Percentiles rank a stretch among this genome's conserved stretches.
Evolutionary conservation across 2,113 vertebrate genomes (phyloP).

Genomic region (Phrynocephalus versicolor): DNA sequence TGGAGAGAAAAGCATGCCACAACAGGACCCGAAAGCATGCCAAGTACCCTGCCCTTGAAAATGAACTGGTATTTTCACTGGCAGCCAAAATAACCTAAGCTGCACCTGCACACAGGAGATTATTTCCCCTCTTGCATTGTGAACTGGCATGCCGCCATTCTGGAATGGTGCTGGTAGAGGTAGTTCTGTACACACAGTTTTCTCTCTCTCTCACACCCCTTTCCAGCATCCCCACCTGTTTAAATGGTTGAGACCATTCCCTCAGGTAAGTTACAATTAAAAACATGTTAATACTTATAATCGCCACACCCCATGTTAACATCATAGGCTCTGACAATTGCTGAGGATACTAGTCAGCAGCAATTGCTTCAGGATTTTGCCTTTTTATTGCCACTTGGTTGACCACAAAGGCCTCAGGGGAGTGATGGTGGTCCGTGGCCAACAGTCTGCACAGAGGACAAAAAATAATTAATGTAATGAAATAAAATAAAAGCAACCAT

Average conservation of each 20-base stretch:
- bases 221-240: slow-evolving; percentile 58
- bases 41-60: not conserved
- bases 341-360: slow-evolving; percentile 12
- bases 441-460: not conserved
- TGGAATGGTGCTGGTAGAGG: not conserved
- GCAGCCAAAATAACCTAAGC: slow-evolving; percentile 56
- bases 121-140: slow-evolving; percentile 54
- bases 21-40: slow-evolving; percentile 44
- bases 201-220: slow-evolving; percentile 57
- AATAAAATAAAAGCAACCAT: too few species aligned
- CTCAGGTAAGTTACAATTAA: slow-evolving; percentile 56
- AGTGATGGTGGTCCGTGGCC: not conserved
- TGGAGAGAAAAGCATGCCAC: slow-evolving; percentile 61
- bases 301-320: slow-evolving; percentile 59
- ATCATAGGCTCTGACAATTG: not conserved
- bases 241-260: slow-evolving; percentile 57
- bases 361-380: slow-evolving; percentile 40
- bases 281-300: slow-evolving; percentile 61
- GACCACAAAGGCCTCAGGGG: not conserved
- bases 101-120: slow-evolving; percentile 58
- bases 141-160: slow-evolving; percentile 59
- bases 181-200: slow-evolving; percentile 5
- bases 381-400: not conserved
- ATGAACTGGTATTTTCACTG: slow-evolving; percentile 55
- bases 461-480: too few species aligned